Base-by-base conservation (phyloP, 2,888 invertebrate genomes). In the Allacma fusca region DNA sequence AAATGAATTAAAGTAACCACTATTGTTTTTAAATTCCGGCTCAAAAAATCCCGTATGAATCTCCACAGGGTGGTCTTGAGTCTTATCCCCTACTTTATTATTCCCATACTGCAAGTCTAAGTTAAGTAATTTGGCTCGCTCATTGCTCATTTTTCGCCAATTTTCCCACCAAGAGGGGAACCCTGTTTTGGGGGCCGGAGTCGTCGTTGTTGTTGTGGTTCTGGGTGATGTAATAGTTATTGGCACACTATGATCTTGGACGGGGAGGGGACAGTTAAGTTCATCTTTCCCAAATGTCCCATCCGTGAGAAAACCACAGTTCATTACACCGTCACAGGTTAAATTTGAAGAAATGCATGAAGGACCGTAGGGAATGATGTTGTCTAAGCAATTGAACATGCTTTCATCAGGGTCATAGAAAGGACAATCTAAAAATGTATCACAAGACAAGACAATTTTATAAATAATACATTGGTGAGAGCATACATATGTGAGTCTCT, bases 261-360 rank as follows among this genome's bases (percentile, higher is more conserved):
- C 1, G 7, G 57, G 29, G 1, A 29, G 7, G 4, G 76, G 50
- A 67, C 79, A 83, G 67, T 77, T 78, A 40, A 62, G 76, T 77
- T 83, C 83, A 65, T 83, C 83, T n/a, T 77, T 74, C 26, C 82
- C 81, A 74, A 82, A 83, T 26, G 80, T 79, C 7, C 50, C 69
- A 28, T 79, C 81, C 24, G 80, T 77, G 12, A 72, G 68, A 50
- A 81, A 79, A 26, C 81, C 83, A 77, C 83, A 83, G 43, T 83
- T 82, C 19, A 83, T 78, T 23, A 78, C 75, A 59, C 81, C 82
- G 69, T 83, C 83, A 74, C 83, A 83, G 40, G 62, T 77, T 1
- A 83, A 74, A 23, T 74, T 65, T 34, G 80, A 78, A 23, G 82
- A 78, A 72, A 83, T 81, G 67, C 82, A 83, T 0, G 77, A 76